Conservation (phyloP, 2,113 vertebrate species). For the Hyperopisus bebe region DNA sequence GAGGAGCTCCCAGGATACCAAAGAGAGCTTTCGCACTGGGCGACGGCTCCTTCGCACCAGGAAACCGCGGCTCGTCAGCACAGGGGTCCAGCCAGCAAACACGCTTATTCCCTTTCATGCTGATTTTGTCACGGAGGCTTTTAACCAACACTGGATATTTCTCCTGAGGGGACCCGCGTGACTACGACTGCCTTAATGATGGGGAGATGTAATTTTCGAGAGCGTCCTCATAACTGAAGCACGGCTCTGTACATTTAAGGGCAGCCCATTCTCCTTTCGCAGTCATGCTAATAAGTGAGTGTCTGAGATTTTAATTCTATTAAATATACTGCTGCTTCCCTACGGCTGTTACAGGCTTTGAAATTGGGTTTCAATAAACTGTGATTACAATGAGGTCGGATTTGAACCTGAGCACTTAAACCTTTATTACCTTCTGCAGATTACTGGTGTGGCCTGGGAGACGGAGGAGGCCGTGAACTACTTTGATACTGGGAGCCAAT, state of each 20-base stretch:
- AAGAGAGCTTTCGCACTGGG: neutral
- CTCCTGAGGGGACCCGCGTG: neutral
- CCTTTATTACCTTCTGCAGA: conserved; percentile 16
- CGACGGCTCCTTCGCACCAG: neutral
- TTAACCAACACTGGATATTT: neutral
- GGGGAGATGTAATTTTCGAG: neutral
- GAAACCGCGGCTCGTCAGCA: too few species aligned
- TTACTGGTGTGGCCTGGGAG: neutral
- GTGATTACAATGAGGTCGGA: conserved; percentile 10
- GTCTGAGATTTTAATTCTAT: conserved; percentile 15
- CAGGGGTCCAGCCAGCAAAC: neutral
- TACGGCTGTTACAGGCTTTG: neutral
- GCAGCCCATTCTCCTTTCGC: neutral
- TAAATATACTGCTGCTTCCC: conserved; percentile 1
- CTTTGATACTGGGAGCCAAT: neutral
- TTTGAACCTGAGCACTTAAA: conserved; percentile 16
- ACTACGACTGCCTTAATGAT: neutral
- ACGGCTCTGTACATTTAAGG: neutral
- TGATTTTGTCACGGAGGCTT: neutral
- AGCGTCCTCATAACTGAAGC: neutral
- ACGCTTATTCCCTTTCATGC: neutral
- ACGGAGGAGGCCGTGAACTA: neutral
- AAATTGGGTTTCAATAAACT: conserved; percentile 14
- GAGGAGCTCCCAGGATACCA: neutral
- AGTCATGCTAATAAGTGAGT: neutral